These are phyloP conservation scores for Papilio polytes DNA, from an alignment of 1,140 invertebrate genomes.

Conservation along the genomic window DNA sequence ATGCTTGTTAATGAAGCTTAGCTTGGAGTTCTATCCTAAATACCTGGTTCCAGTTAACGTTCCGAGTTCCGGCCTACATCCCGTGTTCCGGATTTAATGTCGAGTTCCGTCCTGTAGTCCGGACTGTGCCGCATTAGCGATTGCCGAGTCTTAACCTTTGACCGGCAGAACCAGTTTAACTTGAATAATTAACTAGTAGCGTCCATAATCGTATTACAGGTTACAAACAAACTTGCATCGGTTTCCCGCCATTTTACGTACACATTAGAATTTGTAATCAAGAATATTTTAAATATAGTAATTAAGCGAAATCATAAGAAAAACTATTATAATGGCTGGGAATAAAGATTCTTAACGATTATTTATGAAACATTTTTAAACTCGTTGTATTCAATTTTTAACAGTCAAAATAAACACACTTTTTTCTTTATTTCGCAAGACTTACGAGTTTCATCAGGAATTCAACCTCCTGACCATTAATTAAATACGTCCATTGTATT, in stretches of 20 bases:
- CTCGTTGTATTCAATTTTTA: not conserved
- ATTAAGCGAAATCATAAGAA: too few relatives aligned
- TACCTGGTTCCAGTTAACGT: too few relatives aligned
- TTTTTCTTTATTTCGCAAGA: not conserved
- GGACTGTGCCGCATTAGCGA: conserved; percentile 6
- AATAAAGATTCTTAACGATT: too few relatives aligned
- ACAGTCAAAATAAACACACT: not conserved
- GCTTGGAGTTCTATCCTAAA: not conserved
- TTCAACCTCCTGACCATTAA: not conserved
- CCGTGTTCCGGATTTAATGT: too few relatives aligned
- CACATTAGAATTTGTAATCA: too few relatives aligned
- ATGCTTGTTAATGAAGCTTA: not conserved
- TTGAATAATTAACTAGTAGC: not conserved
- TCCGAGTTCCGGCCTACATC: too few relatives aligned
- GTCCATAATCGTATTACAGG: not conserved
- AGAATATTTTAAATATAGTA: too few relatives aligned
- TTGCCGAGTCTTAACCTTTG: conserved; percentile 4
- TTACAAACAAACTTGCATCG: not conserved
- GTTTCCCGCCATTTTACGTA: not conserved
- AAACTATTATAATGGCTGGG: too few relatives aligned
- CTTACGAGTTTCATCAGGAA: not conserved
- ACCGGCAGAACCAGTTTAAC: not conserved
- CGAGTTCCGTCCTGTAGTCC: not conserved
- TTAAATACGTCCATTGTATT: not conserved
- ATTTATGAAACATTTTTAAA: too few relatives aligned